These are phyloP conservation scores for Emesis furor DNA, from an alignment of 2,888 invertebrate genomes.

Conservation along the genomic window DNA sequence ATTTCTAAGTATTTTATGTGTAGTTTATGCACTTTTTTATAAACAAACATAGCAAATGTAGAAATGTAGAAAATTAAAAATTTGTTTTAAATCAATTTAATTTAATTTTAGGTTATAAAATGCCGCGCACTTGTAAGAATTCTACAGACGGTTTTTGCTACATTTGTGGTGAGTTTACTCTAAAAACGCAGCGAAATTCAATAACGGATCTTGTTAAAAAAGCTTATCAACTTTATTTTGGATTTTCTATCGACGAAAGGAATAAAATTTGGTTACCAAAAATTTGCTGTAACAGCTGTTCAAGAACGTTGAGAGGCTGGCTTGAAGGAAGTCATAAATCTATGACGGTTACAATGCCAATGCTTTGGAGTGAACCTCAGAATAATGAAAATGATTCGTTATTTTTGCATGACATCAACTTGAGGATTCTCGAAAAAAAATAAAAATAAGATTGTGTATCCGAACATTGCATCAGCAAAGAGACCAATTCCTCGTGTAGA, in stretches of 20 bases:
- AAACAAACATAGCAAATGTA: too few species aligned
- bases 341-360: constrained; percentile 46
- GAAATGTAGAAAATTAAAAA: too few species aligned
- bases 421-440: constrained; percentile 31
- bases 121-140: constrained; percentile 35
- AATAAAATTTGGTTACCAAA: constrained; percentile 29
- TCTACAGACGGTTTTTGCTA: constrained; percentile 37
- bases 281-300: constrained; percentile 30
- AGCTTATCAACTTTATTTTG: constrained; percentile 28
- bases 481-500: constrained; percentile 31
- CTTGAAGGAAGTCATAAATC: constrained; percentile 27
- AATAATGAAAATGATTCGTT: constrained; percentile 44
- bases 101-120: constrained; percentile 32
- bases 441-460: constrained; percentile 23
- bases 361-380: constrained; percentile 43
- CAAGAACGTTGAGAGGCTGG: constrained; percentile 43
- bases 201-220: constrained; percentile 24
- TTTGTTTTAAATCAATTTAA: not conserved
- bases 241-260: constrained; percentile 19
- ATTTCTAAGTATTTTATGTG: not conserved
- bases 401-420: constrained; percentile 46
- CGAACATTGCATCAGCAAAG: constrained; percentile 29
- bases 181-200: constrained; percentile 25
- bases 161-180: constrained; percentile 21
- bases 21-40: too few species aligned